Percentiles rank a stretch among this genome's conserved stretches.
These are phyloP conservation scores for Macquaria australasica DNA, from an alignment of 2,113 vertebrate species.

Conservation along the genomic window DNA sequence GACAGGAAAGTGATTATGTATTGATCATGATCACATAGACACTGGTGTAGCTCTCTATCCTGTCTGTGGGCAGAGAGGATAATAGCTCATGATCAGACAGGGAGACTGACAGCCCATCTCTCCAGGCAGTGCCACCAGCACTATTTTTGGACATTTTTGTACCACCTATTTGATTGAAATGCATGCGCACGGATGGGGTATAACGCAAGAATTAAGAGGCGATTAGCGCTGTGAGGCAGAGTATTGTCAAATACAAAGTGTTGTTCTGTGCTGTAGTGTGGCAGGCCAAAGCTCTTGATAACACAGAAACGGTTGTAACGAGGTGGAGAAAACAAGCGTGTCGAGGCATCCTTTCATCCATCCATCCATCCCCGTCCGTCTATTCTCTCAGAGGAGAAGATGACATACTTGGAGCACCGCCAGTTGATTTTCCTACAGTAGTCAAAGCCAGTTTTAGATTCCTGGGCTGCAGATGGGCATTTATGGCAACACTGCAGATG, in stretches of 20 bases:
- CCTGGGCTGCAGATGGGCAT: slow-evolving; percentile 71
- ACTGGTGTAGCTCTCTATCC: slow-evolving; percentile 66
- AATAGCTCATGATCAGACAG: slow-evolving; percentile 79
- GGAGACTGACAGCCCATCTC: slow-evolving; percentile 71
- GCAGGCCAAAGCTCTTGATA: slow-evolving; percentile 72
- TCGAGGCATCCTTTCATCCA: slow-evolving; percentile 69
- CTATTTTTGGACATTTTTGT: slow-evolving; percentile 75
- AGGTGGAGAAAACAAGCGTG: slow-evolving; percentile 75
- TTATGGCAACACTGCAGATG: slow-evolving; percentile 67
- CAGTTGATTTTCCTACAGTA: slow-evolving; percentile 61
- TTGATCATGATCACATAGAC: slow-evolving; percentile 81
- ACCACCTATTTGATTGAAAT: slow-evolving; percentile 75
- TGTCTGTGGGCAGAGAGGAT: slow-evolving; percentile 72
- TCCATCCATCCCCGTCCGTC: slow-evolving; percentile 63
- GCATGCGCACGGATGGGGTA: slow-evolving; percentile 39
- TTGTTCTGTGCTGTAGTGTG: slow-evolving; percentile 43
- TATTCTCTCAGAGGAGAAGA: slow-evolving; percentile 62
- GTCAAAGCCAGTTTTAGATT: slow-evolving; percentile 62
- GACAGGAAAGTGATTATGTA: slow-evolving; percentile 82
- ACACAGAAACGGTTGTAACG: slow-evolving; percentile 73
- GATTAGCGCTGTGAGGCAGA: slow-evolving; percentile 69
- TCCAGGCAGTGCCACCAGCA: slow-evolving; percentile 63
- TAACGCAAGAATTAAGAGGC: slow-evolving; percentile 71
- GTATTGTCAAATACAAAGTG: slow-evolving; percentile 72
- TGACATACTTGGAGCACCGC: slow-evolving; percentile 75